phyloP scores from a whole-genome alignment of 2,797 vertebrate genomes.

The Scyliorhinus canicula region DNA sequence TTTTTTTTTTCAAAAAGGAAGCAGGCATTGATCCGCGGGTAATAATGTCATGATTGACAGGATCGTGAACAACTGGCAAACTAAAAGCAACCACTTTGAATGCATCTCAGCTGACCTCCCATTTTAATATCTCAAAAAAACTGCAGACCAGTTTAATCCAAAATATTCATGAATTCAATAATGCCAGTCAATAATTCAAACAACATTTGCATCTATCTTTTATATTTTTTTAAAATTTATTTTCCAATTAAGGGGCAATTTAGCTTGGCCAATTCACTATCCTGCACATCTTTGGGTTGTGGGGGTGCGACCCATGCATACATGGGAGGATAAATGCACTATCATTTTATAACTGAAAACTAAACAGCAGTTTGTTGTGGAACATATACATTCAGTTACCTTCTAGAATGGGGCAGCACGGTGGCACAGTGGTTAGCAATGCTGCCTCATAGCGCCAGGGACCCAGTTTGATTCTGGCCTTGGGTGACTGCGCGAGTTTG shows the following conservation, averaged over 20 bases:
- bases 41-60: not conserved
- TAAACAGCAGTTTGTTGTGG: not conserved
- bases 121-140: not conserved
- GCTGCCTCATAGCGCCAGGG: no score
- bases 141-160: no score
- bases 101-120: not conserved
- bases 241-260: no score
- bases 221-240: no score
- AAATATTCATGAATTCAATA: not conserved
- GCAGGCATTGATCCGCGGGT: not conserved
- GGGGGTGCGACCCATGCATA: no score
- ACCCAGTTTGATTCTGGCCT: no score
- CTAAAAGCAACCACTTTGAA: not conserved
- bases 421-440: no score
- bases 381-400: not conserved
- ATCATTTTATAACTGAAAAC: not conserved
- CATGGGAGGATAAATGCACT: no score
- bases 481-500: no score
- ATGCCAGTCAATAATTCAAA: not conserved
- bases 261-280: no score
- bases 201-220: not conserved
- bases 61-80: not conserved
- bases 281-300: no score
- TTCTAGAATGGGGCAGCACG: no score
- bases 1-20: not conserved